Percentiles rank a stretch among this genome's conserved stretches.
phyloP scores from a whole-genome alignment of 2,797 vertebrate species.

The Poliocrania exsul region DNA sequence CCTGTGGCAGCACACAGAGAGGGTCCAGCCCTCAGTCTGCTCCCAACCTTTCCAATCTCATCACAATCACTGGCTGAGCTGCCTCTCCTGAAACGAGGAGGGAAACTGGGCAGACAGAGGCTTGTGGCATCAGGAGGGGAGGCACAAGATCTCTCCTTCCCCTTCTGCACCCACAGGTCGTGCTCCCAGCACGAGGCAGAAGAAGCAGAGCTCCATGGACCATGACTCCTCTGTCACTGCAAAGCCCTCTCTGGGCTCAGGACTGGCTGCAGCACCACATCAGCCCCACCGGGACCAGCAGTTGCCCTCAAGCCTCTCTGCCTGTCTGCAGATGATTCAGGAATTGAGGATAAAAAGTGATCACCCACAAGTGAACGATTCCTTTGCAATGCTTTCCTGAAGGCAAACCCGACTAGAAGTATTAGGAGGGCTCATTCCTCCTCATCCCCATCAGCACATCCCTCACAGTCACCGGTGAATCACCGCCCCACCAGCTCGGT shows the following conservation, averaged over 20 bases:
- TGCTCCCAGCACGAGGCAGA: background rate
- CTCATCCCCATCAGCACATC: background rate
- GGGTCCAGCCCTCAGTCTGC: background rate
- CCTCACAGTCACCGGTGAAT: background rate
- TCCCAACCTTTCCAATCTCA: background rate
- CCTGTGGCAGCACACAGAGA: background rate
- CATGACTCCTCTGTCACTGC: rapidly evolving
- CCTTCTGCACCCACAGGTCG: rapidly evolving
- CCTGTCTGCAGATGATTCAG: background rate
- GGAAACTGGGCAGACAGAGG: background rate
- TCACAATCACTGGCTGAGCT: rapidly evolving
- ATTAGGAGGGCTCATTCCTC: background rate
- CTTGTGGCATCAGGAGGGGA: background rate
- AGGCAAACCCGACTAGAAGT: background rate
- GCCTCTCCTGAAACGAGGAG: background rate
- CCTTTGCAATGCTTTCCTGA: background rate
- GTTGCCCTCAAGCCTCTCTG: background rate
- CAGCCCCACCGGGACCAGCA: rapidly evolving
- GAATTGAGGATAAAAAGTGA: background rate
- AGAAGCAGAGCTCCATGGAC: background rate
- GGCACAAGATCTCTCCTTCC: background rate
- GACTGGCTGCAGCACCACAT: background rate
- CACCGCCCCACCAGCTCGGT: background rate
- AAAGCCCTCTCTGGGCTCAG: background rate
- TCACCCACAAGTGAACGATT: background rate